phyloP scores from a whole-genome alignment of 37 sponge, comb jelly and placozoan genomes.

The Theonella swinhoei region DNA sequence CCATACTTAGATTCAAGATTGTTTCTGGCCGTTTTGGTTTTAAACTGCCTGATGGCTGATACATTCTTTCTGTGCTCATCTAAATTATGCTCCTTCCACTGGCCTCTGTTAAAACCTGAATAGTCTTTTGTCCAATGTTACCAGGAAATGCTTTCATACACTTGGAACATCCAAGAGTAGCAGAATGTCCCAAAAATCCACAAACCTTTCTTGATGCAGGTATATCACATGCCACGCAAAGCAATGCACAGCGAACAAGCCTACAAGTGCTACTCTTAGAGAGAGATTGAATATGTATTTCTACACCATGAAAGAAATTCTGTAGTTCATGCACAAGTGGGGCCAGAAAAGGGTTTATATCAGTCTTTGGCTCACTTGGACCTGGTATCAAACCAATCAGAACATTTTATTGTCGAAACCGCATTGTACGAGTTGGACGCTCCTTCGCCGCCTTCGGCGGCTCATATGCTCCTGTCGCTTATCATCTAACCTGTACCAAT shows the following conservation, averaged over 20 bases:
- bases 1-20: slow-evolving; percentile 2
- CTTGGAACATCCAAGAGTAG: slow-evolving; percentile 35
- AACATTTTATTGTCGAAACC: no score
- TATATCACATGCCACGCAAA: slow-evolving; percentile 35
- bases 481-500: no score
- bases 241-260: slow-evolving; percentile 27
- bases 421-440: no score
- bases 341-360: slow-evolving; percentile 15
- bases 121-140: neutral
- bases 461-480: no score
- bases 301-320: slow-evolving; percentile 10
- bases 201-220: slow-evolving; percentile 49
- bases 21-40: no score
- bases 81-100: no score
- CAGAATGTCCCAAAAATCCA: slow-evolving; percentile 33
- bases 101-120: slow-evolving; percentile 21
- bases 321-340: slow-evolving; percentile 34
- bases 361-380: no score
- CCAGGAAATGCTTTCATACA: slow-evolving; percentile 16
- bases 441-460: no score
- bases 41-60: neutral
- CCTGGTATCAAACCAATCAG: no score
- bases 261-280: neutral
- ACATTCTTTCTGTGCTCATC: neutral
- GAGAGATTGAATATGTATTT: neutral